A percentile compares a stretch with the other conserved stretches of the same genome.
Conservation (phyloP, 2,113 vertebrate genomes). For the Oceanites oceanicus region DNA sequence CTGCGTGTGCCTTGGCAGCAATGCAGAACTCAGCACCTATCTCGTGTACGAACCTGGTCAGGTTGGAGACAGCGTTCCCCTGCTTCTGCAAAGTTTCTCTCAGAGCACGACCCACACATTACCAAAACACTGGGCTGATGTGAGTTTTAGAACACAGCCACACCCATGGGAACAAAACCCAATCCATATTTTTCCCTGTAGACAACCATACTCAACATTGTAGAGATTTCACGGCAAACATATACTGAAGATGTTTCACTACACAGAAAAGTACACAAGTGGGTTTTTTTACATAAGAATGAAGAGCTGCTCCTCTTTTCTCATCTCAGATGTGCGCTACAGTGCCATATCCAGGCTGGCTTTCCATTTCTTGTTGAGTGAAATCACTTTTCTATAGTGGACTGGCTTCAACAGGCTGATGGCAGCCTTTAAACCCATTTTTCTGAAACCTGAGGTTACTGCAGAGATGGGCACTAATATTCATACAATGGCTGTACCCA, state of each 20-base stretch:
- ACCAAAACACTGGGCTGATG: not conserved
- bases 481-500: not conserved
- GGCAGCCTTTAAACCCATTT: not conserved
- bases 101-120: fast-evolving
- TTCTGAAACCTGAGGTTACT: not conserved
- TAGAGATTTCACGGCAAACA: not conserved
- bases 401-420: not conserved
- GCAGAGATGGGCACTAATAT: not conserved
- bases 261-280: not conserved
- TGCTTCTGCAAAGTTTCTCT: not conserved
- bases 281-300: fast-evolving
- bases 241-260: not conserved
- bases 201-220: not conserved
- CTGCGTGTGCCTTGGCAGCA: not conserved
- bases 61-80: not conserved
- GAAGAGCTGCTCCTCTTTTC: not conserved
- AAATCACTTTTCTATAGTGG: not conserved
- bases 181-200: not conserved
- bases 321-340: not conserved
- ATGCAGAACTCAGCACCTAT: not conserved
- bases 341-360: not conserved
- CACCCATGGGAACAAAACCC: not conserved
- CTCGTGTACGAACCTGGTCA: fast-evolving
- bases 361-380: not conserved
- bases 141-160: not conserved